phyloP scores from a whole-genome alignment of 2,888 invertebrate species.

The Drosophila quinaria region DNA sequence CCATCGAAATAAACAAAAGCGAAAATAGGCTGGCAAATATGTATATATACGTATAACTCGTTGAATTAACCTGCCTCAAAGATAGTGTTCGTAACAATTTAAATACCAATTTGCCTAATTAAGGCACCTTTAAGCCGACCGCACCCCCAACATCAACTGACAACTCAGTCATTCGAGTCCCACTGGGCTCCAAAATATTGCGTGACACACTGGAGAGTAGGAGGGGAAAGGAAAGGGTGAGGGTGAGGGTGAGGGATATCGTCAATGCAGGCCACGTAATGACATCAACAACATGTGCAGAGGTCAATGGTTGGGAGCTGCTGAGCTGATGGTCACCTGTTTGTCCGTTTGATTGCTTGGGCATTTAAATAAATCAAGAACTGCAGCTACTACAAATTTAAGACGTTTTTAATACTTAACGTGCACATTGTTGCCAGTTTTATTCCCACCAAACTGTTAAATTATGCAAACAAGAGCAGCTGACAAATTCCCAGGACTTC shows the following conservation, averaged over 20 bases:
- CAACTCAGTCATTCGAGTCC: constrained; percentile 56
- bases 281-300: constrained; percentile 66
- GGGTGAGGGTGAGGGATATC: background rate
- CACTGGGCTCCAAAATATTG: constrained; percentile 69
- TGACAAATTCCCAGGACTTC: constrained; percentile 45
- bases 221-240: no score
- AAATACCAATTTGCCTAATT: constrained; percentile 78
- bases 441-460: constrained; percentile 52
- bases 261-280: constrained; percentile 57
- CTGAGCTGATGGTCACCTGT: constrained; percentile 22
- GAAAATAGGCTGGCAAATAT: constrained; percentile 27
- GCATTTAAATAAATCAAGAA: constrained; percentile 24
- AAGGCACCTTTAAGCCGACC: constrained; percentile 65
- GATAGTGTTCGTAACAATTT: constrained; percentile 56
- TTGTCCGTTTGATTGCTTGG: constrained; percentile 11
- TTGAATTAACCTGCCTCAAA: constrained; percentile 51
- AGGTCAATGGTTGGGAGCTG: constrained; percentile 48
- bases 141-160: constrained; percentile 54
- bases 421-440: constrained; percentile 13
- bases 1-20: constrained; percentile 20
- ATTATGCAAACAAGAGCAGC: constrained; percentile 59
- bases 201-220: constrained; percentile 56
- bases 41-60: constrained; percentile 18
- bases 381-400: constrained; percentile 18
- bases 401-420: constrained; percentile 26